phyloP scores from a whole-genome alignment of 2,797 vertebrate genomes.

The Mus caroli region DNA sequence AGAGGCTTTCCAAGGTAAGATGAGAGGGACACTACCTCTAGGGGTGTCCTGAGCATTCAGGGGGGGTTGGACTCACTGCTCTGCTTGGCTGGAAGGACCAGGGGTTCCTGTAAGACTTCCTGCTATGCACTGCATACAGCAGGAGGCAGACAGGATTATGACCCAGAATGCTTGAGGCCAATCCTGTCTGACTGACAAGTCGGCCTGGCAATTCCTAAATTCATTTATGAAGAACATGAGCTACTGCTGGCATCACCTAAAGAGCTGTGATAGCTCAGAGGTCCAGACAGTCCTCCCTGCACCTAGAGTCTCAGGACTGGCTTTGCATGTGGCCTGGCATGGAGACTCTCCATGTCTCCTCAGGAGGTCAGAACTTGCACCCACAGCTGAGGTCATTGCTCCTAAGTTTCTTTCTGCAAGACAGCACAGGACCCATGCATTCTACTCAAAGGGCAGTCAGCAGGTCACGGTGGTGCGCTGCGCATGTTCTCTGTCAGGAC shows the following conservation, averaged over 20 bases:
- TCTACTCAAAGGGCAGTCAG: neutral
- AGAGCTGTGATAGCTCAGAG: too few relatives aligned
- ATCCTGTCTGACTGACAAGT: too few relatives aligned
- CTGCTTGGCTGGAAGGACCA: neutral
- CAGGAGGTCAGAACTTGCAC: neutral
- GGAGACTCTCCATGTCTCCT: neutral
- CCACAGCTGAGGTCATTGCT: neutral
- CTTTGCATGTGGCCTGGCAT: neutral
- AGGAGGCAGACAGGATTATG: neutral
- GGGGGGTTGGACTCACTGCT: neutral
- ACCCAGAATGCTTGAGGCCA: neutral
- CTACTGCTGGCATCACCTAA: too few relatives aligned
- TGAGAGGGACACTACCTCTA: neutral
- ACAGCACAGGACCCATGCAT: too few relatives aligned
- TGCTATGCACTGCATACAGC: neutral
- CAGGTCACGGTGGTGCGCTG: neutral
- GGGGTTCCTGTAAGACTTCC: neutral
- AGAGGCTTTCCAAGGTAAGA: constrained; percentile 76
- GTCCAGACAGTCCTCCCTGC: too few relatives aligned
- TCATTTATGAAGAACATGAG: rapidly evolving
- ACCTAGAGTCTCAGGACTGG: neutral
- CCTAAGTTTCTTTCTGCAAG: neutral
- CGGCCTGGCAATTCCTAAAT: neutral
- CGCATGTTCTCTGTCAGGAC: neutral
- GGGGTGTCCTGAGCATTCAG: neutral